A percentile compares a stretch with the other conserved stretches of the same genome.
Evolutionary conservation across 2,888 invertebrate species (phyloP).

Genomic region (Eupithecia inturbata): DNA sequence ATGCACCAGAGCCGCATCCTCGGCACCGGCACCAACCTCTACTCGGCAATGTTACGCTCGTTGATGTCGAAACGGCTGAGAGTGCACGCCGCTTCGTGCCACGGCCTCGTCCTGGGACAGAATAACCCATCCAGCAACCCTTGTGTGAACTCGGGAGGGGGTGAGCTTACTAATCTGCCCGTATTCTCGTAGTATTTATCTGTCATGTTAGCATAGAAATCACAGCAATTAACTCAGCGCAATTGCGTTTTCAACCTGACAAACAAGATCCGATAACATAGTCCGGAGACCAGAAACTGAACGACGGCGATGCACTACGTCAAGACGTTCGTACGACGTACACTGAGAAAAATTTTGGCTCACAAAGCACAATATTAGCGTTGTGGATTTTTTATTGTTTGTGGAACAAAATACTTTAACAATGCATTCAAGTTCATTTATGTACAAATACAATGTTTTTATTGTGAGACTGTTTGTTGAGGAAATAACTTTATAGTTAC

Average conservation of each 20-base stretch:
- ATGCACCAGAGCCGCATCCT: conserved; percentile 91
- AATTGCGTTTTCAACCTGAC: neutral
- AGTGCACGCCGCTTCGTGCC: conserved; percentile 89
- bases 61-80: conserved; percentile 89
- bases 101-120: conserved; percentile 92
- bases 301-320: no score
- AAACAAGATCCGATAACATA: no score
- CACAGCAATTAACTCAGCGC: neutral
- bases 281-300: no score
- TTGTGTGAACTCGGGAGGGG: conserved; percentile 8
- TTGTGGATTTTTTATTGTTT: no score
- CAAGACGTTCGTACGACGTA: no score
- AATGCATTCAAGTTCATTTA: no score
- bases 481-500: no score
- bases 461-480: no score
- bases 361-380: no score
- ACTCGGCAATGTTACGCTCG: conserved; percentile 92
- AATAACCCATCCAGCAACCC: conserved; percentile 68
- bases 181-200: neutral
- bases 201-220: neutral
- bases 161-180: conserved; percentile 8
- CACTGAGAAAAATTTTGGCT: no score
- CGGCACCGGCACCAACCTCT: conserved; percentile 94
- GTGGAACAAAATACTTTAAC: no score
- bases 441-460: no score